A percentile compares a stretch with the other conserved stretches of the same genome.
phyloP scores from a whole-genome alignment of 2,888 invertebrate genomes.

The Bembecia ichneumoniformis region DNA sequence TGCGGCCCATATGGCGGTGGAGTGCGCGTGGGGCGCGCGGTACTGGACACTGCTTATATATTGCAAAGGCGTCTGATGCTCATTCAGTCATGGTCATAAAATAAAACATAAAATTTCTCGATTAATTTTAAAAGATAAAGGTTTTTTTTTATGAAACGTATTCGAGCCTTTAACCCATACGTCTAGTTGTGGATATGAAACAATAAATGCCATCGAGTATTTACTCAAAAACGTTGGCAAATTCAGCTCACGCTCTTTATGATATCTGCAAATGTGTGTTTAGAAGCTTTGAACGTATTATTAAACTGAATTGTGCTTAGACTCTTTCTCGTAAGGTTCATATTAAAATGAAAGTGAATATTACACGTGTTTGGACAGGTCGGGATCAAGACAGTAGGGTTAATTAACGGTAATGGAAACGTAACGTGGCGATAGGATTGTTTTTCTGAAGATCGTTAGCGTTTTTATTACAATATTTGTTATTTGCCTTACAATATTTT shows the following conservation, averaged over 20 bases:
- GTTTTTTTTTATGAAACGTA: too few species aligned
- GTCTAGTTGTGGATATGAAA: too few species aligned
- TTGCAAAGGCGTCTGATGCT: too few species aligned
- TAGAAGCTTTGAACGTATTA: background rate
- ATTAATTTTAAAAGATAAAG: too few species aligned
- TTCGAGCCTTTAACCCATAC: too few species aligned
- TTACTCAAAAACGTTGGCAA: slow-evolving; percentile 12
- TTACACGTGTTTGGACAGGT: slow-evolving; percentile 11
- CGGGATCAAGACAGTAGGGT: slow-evolving; percentile 16
- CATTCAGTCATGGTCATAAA: too few species aligned
- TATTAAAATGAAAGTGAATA: background rate
- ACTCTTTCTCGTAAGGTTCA: background rate
- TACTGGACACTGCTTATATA: too few species aligned
- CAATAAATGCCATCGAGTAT: background rate
- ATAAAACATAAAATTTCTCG: too few species aligned
- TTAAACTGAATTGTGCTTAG: background rate
- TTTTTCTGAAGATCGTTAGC: slow-evolving; percentile 18
- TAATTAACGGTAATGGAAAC: slow-evolving; percentile 17
- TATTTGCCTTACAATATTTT: background rate
- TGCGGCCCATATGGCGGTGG: too few species aligned
- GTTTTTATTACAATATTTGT: slow-evolving; percentile 2
- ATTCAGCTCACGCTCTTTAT: slow-evolving; percentile 15
- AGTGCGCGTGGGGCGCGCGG: too few species aligned
- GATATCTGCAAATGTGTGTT: slow-evolving; percentile 17
- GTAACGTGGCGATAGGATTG: slow-evolving; percentile 15